Evolutionary conservation across 2,113 vertebrate species (phyloP).

Genomic region (Girardinichthys multiradiatus): DNA sequence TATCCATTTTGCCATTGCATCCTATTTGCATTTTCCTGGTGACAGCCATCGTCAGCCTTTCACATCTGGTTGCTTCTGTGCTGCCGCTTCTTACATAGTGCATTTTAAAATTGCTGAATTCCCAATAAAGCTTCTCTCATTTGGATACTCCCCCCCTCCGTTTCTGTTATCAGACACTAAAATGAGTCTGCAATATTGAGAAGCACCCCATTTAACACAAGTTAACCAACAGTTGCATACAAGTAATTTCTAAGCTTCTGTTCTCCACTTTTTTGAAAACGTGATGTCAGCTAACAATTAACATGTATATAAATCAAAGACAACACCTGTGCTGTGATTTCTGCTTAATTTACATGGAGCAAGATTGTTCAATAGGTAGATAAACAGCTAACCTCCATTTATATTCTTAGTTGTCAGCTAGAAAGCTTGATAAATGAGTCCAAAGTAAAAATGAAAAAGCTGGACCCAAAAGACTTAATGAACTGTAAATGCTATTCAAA

Average conservation of each 20-base stretch:
- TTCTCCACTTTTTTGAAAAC: not conserved
- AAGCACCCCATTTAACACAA: constrained; percentile 1
- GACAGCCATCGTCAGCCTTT: not conserved
- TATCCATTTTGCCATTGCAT: not conserved
- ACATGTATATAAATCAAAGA: not conserved
- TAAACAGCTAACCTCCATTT: not conserved
- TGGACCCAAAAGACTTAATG: not conserved
- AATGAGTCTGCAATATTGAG: not conserved
- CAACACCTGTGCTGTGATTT: not conserved
- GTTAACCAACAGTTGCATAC: not conserved
- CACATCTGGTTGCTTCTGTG: not conserved
- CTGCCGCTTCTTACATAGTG: not conserved
- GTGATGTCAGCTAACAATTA: too few species aligned
- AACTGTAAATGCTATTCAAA: not conserved
- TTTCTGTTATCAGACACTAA: not conserved
- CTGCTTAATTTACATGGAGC: not conserved
- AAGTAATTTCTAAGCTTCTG: not conserved
- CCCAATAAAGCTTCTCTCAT: not conserved
- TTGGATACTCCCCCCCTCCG: not conserved
- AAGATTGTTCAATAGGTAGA: not conserved
- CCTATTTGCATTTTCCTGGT: constrained; percentile 8
- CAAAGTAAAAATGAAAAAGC: not conserved
- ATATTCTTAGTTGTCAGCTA: not conserved
- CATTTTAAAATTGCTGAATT: constrained; percentile 3
- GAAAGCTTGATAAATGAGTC: too few species aligned